These are phyloP conservation scores for Amphilophus citrinellus DNA, from an alignment of 2,113 vertebrate species.

Conservation along the genomic window DNA sequence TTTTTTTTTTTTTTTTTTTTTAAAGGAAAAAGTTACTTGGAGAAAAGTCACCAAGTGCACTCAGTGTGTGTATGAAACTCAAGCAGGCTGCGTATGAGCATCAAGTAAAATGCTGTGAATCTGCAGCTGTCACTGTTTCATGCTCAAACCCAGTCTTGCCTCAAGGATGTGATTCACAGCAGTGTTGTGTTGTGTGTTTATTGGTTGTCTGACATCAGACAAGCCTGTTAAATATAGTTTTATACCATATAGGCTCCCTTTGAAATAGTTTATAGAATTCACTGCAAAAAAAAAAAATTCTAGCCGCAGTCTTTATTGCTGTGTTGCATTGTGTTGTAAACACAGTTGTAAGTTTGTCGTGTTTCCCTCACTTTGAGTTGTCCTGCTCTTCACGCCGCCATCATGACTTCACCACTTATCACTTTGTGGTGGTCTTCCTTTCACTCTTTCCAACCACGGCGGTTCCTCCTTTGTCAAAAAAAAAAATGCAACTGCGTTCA, in stretches of 20 bases:
- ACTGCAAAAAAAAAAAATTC: neutral
- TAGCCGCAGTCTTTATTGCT: neutral
- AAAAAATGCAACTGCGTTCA: neutral
- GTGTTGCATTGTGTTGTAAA: conserved; percentile 8
- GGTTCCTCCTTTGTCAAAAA: conserved; percentile 22
- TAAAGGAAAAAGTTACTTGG: conserved; percentile 41
- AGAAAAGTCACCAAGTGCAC: conserved; percentile 15
- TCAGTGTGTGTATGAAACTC: neutral
- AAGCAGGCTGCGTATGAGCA: neutral
- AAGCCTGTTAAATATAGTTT: neutral
- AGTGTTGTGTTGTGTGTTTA: neutral
- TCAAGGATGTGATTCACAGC: neutral
- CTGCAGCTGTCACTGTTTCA: neutral
- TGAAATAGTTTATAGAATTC: neutral
- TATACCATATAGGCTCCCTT: neutral
- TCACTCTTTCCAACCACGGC: neutral
- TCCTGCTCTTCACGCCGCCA: conserved; percentile 13
- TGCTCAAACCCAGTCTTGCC: neutral
- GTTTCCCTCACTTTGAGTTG: neutral
- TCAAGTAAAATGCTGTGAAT: neutral
- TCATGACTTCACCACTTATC: neutral
- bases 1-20: neutral
- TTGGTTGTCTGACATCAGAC: neutral
- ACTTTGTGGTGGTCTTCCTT: conserved; percentile 26
- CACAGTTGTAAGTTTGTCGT: neutral